These are phyloP conservation scores for Drosophila fulvimacula DNA, from an alignment of 2,888 invertebrate species.

Conservation along the genomic window DNA sequence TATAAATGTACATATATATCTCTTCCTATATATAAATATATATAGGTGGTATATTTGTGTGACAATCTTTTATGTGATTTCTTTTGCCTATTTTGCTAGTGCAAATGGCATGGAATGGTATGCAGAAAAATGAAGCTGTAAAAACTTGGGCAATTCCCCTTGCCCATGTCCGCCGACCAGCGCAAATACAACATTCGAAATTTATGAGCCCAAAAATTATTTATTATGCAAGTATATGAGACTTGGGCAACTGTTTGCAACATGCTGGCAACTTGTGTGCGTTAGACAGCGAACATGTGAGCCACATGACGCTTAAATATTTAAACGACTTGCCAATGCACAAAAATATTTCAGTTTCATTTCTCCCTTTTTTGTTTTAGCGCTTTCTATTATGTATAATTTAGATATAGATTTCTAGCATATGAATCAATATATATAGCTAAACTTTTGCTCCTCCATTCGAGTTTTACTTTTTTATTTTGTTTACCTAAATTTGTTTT, in stretches of 20 bases:
- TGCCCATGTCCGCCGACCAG: not conserved
- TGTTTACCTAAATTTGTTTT: slow-evolving; percentile 6
- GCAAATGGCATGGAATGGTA: slow-evolving; percentile 54
- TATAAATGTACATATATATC: not conserved
- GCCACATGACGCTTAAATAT: slow-evolving; percentile 27
- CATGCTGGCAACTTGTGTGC: slow-evolving; percentile 27
- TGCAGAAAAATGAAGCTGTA: slow-evolving; percentile 59
- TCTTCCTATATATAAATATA: not conserved
- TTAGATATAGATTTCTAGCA: no score
- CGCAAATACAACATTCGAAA: slow-evolving; percentile 61
- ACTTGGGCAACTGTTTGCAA: slow-evolving; percentile 43
- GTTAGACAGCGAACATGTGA: slow-evolving; percentile 25
- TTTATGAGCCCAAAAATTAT: slow-evolving; percentile 79
- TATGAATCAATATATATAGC: not conserved
- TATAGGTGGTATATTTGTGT: slow-evolving; percentile 19
- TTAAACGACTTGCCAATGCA: slow-evolving; percentile 6
- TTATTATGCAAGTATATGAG: slow-evolving; percentile 65
- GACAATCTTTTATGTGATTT: slow-evolving; percentile 75
- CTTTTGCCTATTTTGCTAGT: slow-evolving; percentile 57
- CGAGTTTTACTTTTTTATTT: not conserved
- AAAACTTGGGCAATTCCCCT: slow-evolving; percentile 48
- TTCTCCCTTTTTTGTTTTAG: not conserved
- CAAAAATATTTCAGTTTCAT: not conserved
- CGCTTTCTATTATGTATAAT: not conserved
- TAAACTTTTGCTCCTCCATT: not conserved